phyloP scores from a whole-genome alignment of 2,888 invertebrate genomes.

The Drosophila cognata region DNA sequence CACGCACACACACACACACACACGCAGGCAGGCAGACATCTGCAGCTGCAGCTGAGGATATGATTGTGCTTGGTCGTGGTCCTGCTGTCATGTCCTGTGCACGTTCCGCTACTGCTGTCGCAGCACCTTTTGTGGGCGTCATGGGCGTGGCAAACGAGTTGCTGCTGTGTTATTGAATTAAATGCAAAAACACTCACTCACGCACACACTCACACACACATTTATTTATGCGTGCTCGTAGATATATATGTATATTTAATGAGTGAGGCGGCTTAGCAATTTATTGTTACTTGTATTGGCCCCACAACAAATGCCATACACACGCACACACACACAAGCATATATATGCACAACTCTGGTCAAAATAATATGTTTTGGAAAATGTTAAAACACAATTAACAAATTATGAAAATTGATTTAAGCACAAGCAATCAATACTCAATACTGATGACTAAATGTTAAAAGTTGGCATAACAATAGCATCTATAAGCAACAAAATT shows the following conservation, averaged over 20 bases:
- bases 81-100: constrained; percentile 23
- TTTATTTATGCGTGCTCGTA: not conserved
- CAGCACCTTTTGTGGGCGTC: constrained; percentile 46
- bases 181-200: constrained; percentile 42
- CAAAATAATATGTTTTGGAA: not conserved
- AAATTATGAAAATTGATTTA: not conserved
- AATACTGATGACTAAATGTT: too few relatives aligned
- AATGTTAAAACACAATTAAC: not conserved
- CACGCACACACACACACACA: constrained; percentile 12
- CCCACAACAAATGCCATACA: constrained; percentile 6
- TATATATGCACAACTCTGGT: not conserved
- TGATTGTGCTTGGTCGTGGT: constrained; percentile 12
- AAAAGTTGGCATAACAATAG: not conserved
- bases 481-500: too few relatives aligned
- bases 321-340: not conserved
- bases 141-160: constrained; percentile 56
- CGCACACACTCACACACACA: constrained; percentile 2
- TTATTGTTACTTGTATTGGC: constrained; percentile 53
- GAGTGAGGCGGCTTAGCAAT: constrained; percentile 63
- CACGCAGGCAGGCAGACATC: constrained; percentile 2
- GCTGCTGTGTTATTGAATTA: constrained; percentile 73
- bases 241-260: constrained; percentile 52
- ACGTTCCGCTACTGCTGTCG: constrained; percentile 21
- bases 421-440: not conserved
- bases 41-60: constrained; percentile 36